phyloP scores from a whole-genome alignment of 2,888 invertebrate species.

The Lasioglossum lativentre region DNA sequence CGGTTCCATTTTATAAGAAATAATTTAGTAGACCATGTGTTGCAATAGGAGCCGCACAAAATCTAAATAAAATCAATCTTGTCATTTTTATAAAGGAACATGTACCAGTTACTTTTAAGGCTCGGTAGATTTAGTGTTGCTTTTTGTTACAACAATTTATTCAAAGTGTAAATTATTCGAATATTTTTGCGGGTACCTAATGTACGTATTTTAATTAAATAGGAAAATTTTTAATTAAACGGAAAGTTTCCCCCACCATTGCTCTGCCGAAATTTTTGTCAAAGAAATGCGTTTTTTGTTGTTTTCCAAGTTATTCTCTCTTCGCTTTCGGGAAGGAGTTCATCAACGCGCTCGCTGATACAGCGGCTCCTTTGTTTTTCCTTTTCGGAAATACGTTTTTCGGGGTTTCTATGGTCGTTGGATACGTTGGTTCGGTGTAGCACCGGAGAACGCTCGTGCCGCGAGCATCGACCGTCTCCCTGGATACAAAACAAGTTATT shows the following conservation, averaged over 20 bases:
- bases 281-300: not conserved
- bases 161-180: too few species aligned
- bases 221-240: too few species aligned
- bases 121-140: too few species aligned
- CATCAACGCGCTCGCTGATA: slow-evolving; percentile 6
- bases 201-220: not conserved
- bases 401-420: not conserved
- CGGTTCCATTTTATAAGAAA: too few species aligned
- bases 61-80: too few species aligned
- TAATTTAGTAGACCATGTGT: too few species aligned
- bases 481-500: slow-evolving; percentile 4
- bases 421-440: not conserved
- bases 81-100: too few species aligned
- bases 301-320: not conserved
- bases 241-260: too few species aligned
- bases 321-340: not conserved
- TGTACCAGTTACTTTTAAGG: too few species aligned
- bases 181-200: too few species aligned
- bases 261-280: not conserved
- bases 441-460: not conserved
- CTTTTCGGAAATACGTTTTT: slow-evolving; percentile 32
- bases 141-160: too few species aligned
- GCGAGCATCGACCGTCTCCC: not conserved
- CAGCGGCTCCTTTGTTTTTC: not conserved
- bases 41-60: too few species aligned